Evolutionary conservation across 2,888 invertebrate species (phyloP), one percentile per base, ranked within the genome.

Genomic region (Heliconius charithonia): DNA sequence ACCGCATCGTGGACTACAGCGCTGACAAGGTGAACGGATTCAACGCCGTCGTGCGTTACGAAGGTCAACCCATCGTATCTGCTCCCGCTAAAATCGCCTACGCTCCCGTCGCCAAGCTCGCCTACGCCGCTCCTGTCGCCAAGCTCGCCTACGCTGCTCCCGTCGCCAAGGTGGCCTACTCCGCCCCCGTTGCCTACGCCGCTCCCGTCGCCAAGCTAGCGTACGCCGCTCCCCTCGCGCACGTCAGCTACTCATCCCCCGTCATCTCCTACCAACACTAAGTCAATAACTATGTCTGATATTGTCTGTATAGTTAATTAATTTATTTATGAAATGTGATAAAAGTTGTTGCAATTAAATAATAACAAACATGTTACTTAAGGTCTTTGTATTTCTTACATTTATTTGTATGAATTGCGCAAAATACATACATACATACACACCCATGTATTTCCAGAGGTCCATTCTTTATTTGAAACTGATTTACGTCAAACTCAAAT

Each of bases 41-140:
- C 90, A 94, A 93, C 87, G 94, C 95, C 32, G 83, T 88, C 80
- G 95, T 95, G 22, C 91, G 92, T 70, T 93, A 94, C 84, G 94
- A 95, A 82, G 93, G 93, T 16, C 88, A 90, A 51, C 90, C 92
- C 62, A 83, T 85, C 65, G 81, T 82, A 22, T 83, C 87, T 84
- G 83, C 85, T 3, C 83, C 84, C 25, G 81, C 86, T 4, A 82
- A 86, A 77, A 41, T 85, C 59, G 84, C 86, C 81, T 80, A 86
- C 45, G 45, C 85, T 83, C 84, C 91, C 13, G 84, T 90, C 84
- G 81, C 85, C n/a, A 80, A 83, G 59, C 82, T 85, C 10, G 78
- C 51, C 62, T 84, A 88, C 56, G 84, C 90, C 45, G 76, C 62
- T 3, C 76, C 76, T 4, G 76, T 70, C 16, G 76, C 70, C n/a